Conservation (phyloP, 2,797 vertebrate genomes). For the Myotis planiceps region DNA sequence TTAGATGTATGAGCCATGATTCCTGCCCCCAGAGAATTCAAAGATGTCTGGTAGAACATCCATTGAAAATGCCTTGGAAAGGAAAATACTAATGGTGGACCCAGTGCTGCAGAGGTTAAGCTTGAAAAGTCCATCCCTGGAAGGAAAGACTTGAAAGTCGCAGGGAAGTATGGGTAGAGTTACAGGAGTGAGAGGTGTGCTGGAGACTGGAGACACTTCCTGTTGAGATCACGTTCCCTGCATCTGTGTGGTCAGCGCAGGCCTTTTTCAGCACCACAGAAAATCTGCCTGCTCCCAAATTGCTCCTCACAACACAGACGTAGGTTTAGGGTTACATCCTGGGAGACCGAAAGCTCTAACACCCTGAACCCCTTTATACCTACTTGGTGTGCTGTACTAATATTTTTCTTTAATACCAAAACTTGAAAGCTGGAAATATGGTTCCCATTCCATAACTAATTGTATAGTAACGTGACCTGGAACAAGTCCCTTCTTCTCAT, state of each 20-base stretch:
- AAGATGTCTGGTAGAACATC: background rate
- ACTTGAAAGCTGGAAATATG: slow-evolving; percentile 25
- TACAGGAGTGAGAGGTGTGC: background rate
- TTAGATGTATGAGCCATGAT: background rate
- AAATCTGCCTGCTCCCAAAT: slow-evolving; percentile 13
- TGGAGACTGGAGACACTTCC: slow-evolving; percentile 4
- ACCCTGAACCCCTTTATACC: background rate
- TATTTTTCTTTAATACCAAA: slow-evolving; percentile 45
- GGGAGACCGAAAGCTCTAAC: background rate
- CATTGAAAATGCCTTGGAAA: slow-evolving; percentile 27
- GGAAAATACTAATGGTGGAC: slow-evolving; percentile 31
- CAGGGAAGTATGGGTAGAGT: background rate
- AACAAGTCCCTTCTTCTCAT: slow-evolving; percentile 22
- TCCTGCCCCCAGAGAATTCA: slow-evolving; percentile 14
- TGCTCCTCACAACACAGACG: background rate
- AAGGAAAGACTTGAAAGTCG: slow-evolving; percentile 48
- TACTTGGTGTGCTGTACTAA: background rate
- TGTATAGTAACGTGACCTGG: slow-evolving; percentile 40
- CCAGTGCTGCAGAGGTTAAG: slow-evolving; percentile 43
- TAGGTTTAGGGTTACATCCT: slow-evolving; percentile 7
- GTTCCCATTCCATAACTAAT: slow-evolving; percentile 35
- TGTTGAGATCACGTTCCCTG: slow-evolving; percentile 39
- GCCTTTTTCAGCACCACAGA: background rate
- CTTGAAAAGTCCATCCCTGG: slow-evolving; percentile 33
- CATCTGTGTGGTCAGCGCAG: background rate